Conservation (phyloP, 2,888 invertebrate genomes). For the Serrognathus titanus region DNA sequence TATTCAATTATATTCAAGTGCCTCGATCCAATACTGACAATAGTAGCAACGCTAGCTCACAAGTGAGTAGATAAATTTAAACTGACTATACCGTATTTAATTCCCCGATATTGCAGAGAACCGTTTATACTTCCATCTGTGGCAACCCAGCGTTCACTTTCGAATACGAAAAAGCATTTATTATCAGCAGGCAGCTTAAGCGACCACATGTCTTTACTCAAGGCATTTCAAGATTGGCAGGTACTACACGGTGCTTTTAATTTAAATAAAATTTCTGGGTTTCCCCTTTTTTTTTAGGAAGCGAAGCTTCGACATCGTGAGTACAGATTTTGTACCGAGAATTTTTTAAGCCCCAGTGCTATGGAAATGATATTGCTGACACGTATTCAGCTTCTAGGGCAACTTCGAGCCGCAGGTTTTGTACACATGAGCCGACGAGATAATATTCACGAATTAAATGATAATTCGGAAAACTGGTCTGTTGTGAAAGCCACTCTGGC, state of each 20-base stretch:
- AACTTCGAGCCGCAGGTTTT: conserved; percentile 72
- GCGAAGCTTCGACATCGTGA: conserved; percentile 62
- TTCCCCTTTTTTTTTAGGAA: conserved; percentile 41
- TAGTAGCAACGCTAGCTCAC: conserved; percentile 81
- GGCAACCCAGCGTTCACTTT: conserved; percentile 61
- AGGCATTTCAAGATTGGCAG: conserved; percentile 69
- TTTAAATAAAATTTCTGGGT: background rate
- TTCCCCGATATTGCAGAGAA: conserved; percentile 54
- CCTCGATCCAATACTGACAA: conserved; percentile 86
- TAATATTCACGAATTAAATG: conserved; percentile 76
- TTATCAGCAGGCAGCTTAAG: conserved; percentile 76
- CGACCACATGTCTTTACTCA: conserved; percentile 84
- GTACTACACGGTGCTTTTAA: conserved; percentile 33
- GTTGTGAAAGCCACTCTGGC: conserved; percentile 86
- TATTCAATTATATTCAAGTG: conserved; percentile 89
- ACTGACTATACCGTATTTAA: background rate
- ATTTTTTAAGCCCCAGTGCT: conserved; percentile 73
- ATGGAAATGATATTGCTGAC: conserved; percentile 90
- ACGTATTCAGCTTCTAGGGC: conserved; percentile 77
- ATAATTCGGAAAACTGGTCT: conserved; percentile 83
- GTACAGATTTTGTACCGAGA: conserved; percentile 68
- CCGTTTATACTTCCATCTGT: conserved; percentile 75
- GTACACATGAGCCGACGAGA: conserved; percentile 60
- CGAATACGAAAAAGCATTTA: conserved; percentile 60
- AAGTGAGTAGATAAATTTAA: conserved; percentile 51